phyloP scores from a whole-genome alignment of 2,888 invertebrate species.

The Acronicta aceris region DNA sequence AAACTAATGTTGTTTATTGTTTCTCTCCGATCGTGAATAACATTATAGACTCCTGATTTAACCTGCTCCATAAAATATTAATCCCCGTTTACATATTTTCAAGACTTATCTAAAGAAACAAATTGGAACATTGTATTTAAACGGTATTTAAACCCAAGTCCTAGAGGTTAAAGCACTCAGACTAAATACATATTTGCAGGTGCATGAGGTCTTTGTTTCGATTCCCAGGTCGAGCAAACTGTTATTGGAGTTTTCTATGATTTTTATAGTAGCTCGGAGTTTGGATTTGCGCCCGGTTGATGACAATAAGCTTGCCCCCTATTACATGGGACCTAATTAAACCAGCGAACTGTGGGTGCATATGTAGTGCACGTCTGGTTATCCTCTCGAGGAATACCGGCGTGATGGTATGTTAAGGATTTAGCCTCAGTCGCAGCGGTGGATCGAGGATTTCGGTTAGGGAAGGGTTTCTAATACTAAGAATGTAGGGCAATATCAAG shows the following conservation, averaged over 20 bases:
- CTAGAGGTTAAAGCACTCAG: slow-evolving; percentile 26
- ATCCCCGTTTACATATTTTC: background rate
- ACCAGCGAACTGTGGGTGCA: no score
- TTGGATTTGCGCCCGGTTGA: no score
- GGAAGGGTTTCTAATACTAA: no score
- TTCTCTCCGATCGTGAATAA: slow-evolving; percentile 21
- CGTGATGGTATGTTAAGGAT: background rate
- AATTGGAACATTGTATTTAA: slow-evolving; percentile 10
- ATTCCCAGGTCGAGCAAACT: background rate
- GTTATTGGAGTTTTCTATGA: no score
- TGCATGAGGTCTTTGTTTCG: background rate
- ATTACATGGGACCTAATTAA: no score
- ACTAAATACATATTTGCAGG: slow-evolving; percentile 7
- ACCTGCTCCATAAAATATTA: slow-evolving; percentile 13
- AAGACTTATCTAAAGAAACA: slow-evolving; percentile 20
- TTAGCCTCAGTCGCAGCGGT: no score
- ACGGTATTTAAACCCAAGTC: background rate
- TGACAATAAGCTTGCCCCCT: no score
- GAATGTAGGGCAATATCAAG: no score
- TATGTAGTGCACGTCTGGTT: no score
- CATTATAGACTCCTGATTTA: slow-evolving; percentile 2
- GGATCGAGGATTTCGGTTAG: no score
- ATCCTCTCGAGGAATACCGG: no score
- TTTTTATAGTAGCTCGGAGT: no score
- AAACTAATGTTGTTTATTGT: slow-evolving; percentile 14